A percentile compares a stretch with the other conserved stretches of the same genome.
Conservation (phyloP, 2,113 vertebrate genomes). For the Pedionomus torquatus region DNA sequence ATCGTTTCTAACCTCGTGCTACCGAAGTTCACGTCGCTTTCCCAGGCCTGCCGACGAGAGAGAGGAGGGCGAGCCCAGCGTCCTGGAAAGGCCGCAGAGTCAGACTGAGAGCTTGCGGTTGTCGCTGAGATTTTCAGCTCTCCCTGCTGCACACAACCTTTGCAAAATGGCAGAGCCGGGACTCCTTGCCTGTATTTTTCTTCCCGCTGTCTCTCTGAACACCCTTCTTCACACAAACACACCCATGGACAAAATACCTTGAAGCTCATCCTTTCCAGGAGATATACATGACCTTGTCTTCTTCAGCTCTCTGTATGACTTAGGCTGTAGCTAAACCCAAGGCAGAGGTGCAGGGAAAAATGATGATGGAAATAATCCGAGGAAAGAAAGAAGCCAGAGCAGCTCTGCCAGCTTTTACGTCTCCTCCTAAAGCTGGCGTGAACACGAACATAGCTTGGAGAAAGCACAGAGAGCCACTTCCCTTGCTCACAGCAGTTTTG, state of each 20-base stretch:
- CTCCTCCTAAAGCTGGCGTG: neutral
- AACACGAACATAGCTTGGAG: accelerated
- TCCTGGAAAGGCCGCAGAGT: neutral
- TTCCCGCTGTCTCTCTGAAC: neutral
- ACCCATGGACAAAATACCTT: neutral
- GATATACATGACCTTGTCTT: neutral
- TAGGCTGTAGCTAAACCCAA: neutral
- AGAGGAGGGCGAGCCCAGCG: neutral
- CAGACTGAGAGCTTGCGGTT: neutral
- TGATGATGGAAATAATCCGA: neutral
- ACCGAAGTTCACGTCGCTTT: neutral
- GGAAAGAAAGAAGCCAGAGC: neutral
- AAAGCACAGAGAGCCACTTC: neutral
- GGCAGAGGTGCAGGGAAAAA: neutral
- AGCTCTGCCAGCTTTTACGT: neutral
- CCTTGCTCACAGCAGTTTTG: neutral
- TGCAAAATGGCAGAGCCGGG: neutral
- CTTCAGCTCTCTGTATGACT: neutral
- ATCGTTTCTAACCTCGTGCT: neutral
- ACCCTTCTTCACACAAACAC: accelerated
- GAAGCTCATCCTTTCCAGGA: neutral
- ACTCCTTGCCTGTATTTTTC: neutral
- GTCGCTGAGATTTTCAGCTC: neutral
- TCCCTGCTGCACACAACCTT: neutral
- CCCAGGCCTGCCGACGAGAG: neutral